Conservation (phyloP, 2,797 vertebrate genomes). For the Macropus fuliginosus region DNA sequence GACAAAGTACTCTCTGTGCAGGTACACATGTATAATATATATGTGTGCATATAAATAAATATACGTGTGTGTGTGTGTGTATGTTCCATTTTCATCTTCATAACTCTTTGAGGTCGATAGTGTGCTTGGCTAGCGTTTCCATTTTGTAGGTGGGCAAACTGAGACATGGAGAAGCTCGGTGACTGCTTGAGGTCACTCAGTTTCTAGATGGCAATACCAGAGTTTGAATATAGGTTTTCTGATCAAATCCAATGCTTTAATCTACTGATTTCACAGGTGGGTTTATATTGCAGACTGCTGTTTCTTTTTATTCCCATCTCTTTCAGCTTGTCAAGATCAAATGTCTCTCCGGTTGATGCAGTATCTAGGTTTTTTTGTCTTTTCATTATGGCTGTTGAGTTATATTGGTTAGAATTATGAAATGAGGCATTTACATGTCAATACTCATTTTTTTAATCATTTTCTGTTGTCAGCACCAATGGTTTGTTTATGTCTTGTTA, state of each 20-base stretch:
- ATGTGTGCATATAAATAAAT: neutral
- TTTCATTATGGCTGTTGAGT: neutral
- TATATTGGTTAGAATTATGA: neutral
- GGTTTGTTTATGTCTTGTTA: neutral
- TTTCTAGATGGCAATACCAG: neutral
- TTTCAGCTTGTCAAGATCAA: neutral
- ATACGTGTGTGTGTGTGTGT: neutral
- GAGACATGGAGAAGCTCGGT: neutral
- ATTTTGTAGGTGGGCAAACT: neutral
- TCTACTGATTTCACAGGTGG: neutral
- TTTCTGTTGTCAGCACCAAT: neutral
- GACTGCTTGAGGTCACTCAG: neutral
- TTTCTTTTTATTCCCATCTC: neutral
- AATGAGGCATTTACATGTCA: neutral
- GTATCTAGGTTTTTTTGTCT: neutral
- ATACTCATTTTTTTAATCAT: neutral
- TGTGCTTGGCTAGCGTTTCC: neutral
- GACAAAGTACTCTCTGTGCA: neutral
- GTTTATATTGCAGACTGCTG: neutral
- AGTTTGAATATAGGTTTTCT: neutral
- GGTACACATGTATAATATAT: no score
- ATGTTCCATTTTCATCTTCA: neutral
- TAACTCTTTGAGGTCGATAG: neutral
- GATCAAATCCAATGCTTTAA: neutral
- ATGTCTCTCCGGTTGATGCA: neutral